These are phyloP conservation scores for Ptilonorhynchus violaceus DNA, from an alignment of 2,113 vertebrate genomes.

Conservation along the genomic window DNA sequence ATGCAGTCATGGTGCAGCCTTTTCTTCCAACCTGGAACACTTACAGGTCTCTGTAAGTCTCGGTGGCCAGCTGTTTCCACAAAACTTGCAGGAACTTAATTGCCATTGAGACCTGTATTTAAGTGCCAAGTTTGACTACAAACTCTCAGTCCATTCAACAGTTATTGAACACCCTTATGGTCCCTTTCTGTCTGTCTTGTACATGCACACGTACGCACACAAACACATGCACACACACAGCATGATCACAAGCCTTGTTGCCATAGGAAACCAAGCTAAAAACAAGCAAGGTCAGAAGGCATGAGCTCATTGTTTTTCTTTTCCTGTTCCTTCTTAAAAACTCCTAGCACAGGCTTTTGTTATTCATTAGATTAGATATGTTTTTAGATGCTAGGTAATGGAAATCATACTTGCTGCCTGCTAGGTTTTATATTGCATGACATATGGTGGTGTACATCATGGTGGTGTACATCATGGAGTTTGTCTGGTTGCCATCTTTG, in stretches of 20 bases:
- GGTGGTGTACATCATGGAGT: background rate
- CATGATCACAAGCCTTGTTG: conserved; percentile 29
- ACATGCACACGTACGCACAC: fast-evolving
- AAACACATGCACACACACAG: background rate
- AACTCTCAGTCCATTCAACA: background rate
- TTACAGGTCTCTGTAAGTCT: background rate
- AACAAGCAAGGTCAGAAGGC: conserved; percentile 51
- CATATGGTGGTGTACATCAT: background rate
- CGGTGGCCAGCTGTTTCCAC: background rate
- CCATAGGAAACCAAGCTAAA: conserved; percentile 51
- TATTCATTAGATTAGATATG: background rate
- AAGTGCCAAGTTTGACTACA: background rate
- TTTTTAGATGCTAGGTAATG: background rate
- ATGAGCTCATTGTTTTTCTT: conserved; percentile 45
- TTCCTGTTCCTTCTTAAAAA: background rate
- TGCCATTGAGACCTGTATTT: background rate
- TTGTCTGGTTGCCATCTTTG: background rate
- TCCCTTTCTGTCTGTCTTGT: background rate
- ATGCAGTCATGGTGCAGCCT: background rate
- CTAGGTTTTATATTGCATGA: background rate
- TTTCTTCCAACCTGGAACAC: background rate
- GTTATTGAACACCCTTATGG: background rate
- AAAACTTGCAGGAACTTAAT: background rate
- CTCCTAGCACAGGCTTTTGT: background rate
- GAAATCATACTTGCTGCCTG: background rate